Evolutionary conservation across 1,140 invertebrate species (phyloP), one percentile per base, ranked within the genome.

Genomic region (Heliconius hewitsoni): DNA sequence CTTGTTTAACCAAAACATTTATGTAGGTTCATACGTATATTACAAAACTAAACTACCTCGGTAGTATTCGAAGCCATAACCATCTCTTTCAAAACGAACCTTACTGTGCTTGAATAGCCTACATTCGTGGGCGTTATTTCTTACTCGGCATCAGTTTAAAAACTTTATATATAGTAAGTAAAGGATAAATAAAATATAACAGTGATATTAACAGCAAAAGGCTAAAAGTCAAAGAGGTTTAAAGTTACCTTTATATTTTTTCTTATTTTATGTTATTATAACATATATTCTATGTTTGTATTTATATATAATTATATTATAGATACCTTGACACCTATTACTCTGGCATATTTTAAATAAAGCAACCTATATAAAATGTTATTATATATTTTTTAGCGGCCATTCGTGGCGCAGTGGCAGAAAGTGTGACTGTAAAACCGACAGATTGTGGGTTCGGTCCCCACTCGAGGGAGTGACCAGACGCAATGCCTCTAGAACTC

Each of bases 181-280:
- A 66, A 66, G 11, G 60, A 57, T 57, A 23, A 66, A 66, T 66
- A 66, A 66, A 66, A 66, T 30, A 66, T 27, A 66, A 66, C 60
- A 13, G 23, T 66, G n/a, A 66, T 27, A 27, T 66, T 27, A 27
- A 27, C 23, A 66, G 23, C 23, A 66, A 66, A 66, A 66, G 57
- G 23, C 57, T 66, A 27, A 27, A 66, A 66, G 57, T 66, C 23
- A 66, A 66, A 66, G 57, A 66, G 23, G 9, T 60, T 55, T 60
- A 60, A 60, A 60, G 6, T 60, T 60, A 60, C 6, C 3, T 66
- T 30, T 27, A 27, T n/a, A 57, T 57, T 57, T 23, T 57, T 57
- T 57, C 50, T 18, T 57, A 23, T 57, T 57, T n/a, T 57, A 57
- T 8, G 55, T n/a, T 57, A 57, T 9, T 19, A 57, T 18, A 23